A percentile compares a stretch with the other conserved stretches of the same genome.
phyloP scores from a whole-genome alignment of 1,140 invertebrate species.

The Calycopis cecrops region DNA sequence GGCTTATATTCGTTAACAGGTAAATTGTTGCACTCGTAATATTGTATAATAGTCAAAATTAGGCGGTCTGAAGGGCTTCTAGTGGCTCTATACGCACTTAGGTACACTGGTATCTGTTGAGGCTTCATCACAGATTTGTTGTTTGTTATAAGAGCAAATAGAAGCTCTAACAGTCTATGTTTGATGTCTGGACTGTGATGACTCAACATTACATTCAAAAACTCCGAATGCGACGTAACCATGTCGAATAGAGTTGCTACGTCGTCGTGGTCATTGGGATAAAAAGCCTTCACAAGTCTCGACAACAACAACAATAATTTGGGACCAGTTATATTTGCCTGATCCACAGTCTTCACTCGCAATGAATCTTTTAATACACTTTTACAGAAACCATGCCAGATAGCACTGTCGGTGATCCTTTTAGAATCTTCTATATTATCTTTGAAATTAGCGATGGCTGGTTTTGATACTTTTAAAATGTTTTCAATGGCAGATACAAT shows the following conservation, averaged over 20 bases:
- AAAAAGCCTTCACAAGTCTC: slow-evolving; percentile 76
- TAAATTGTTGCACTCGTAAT: slow-evolving; percentile 78
- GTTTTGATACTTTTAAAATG: slow-evolving; percentile 39
- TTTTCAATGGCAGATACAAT: slow-evolving; percentile 62
- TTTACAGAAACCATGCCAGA: slow-evolving; percentile 81
- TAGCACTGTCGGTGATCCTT: slow-evolving; percentile 72
- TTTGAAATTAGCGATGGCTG: slow-evolving; percentile 37
- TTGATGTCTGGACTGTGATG: slow-evolving; percentile 73
- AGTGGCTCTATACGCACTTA: slow-evolving; percentile 83
- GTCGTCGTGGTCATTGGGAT: slow-evolving; percentile 70
- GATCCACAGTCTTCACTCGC: slow-evolving; percentile 67
- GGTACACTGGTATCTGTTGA: slow-evolving; percentile 81
- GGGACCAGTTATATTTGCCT: slow-evolving; percentile 33
- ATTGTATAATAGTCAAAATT: slow-evolving; percentile 77
- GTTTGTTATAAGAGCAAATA: slow-evolving; percentile 77
- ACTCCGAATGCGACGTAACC: slow-evolving; percentile 84
- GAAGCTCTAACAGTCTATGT: slow-evolving; percentile 76
- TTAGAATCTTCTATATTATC: slow-evolving; percentile 59
- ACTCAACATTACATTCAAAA: slow-evolving; percentile 79
- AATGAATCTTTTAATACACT: slow-evolving; percentile 79
- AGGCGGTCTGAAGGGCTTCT: slow-evolving; percentile 78
- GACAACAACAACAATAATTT: slow-evolving; percentile 76
- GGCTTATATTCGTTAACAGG: slow-evolving; percentile 82
- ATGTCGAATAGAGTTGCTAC: slow-evolving; percentile 80
- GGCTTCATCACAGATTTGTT: slow-evolving; percentile 78